Conservation (phyloP, 92 coral and sea anemone genomes). For the Chrysogorgia sp. region DNA sequence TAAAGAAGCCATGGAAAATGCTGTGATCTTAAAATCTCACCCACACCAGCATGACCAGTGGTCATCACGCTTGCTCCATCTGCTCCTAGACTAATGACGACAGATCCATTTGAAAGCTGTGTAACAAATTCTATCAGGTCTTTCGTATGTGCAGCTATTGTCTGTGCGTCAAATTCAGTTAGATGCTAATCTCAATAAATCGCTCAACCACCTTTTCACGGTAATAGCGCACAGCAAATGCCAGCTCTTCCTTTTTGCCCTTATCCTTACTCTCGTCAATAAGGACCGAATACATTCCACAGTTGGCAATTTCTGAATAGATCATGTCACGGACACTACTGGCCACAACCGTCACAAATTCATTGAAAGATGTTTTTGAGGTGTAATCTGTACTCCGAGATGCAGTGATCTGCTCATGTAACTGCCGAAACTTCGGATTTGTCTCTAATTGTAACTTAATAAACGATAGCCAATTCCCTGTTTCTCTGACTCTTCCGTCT, state of each 20-base stretch:
- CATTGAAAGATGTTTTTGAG: conserved; percentile 12
- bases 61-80: conserved; percentile 28
- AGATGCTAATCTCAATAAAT: background rate
- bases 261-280: conserved; percentile 22
- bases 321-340: background rate
- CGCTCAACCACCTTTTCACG: conserved; percentile 10
- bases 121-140: background rate
- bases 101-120: conserved; percentile 12
- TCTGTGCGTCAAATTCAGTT: conserved; percentile 23
- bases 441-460: conserved; percentile 19
- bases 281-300: conserved; percentile 16
- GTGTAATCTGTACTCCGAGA: conserved; percentile 8
- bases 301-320: background rate
- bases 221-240: conserved; percentile 23
- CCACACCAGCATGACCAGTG: conserved; percentile 5
- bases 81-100: conserved; percentile 8
- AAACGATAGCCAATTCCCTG: conserved; percentile 16
- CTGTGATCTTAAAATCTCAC: conserved; percentile 16
- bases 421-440: background rate
- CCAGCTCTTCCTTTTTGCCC: conserved; percentile 15
- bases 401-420: conserved; percentile 3
- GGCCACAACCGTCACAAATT: conserved; percentile 10
- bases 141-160: conserved; percentile 23
- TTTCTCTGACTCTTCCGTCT: conserved; percentile 11
- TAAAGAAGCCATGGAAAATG: conserved; percentile 16